Evolutionary conservation across 2,113 vertebrate genomes (phyloP), one percentile per base, ranked within the genome.

Genomic region (Nannospalax galili): DNA sequence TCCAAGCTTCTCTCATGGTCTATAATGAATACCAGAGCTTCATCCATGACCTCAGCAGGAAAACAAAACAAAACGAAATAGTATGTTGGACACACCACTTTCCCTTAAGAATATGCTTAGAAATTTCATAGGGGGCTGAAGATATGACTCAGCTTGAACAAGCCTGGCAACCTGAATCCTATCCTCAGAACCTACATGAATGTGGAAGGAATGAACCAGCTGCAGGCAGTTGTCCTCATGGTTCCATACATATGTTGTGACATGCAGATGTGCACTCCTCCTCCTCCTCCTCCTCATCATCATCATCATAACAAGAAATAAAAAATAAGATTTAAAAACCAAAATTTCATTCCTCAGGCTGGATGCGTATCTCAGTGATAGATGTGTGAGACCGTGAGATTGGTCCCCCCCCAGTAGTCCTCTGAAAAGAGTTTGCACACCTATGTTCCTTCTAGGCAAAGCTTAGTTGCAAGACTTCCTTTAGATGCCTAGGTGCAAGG

Each of bases 1-100:
- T 15, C 87, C 42, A 82, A 60, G 75, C 42, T 65, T 45, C 24
- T 60, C 52, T 85, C 6, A 6, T 22, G 6, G 14, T 72, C 14
- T 2, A 0, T 22, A 4, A 26, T 45, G 78, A n/a, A 12, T 35
- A 7, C 35, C 67, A 52, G 45, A 77, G 11, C 72, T 67, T 69
- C 58, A 42, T 7, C 62, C 14, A 12, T 81, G 11, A 26, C 4
- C 1, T 70, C 11, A 11, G 48, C 48, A 52, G 48, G 48, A 52
- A 11, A 52, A 52, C 48, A 52, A 52, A 6, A 6, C 6, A 52
- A 52, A 52, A 52, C 45, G 26, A 9, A 40, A 40, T 73, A n/a
- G 52, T 14, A 75, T 37, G 19, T 8, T n/a, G 9, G 48, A 5
- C 5, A 2, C 7, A 11, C 1, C 5, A 2, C 10, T n/a, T 75